Base-by-base conservation (phyloP, 2,888 invertebrate species). In the Drosophila leonis region DNA sequence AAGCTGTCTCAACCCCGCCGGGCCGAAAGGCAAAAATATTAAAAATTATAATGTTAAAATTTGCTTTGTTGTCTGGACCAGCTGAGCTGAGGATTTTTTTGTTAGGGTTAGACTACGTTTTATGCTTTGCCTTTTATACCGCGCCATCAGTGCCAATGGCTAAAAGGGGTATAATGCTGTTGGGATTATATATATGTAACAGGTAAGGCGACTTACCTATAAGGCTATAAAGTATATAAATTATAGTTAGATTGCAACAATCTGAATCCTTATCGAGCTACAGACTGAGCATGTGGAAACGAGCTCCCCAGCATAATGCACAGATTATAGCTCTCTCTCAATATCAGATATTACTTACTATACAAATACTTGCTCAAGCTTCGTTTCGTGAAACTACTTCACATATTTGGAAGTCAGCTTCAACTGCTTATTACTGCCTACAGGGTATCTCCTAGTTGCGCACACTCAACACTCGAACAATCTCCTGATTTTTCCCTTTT, bases 1-100 rank as follows among this genome's bases (percentile, higher is more conserved):
- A 52, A 48, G 65, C 61, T 52, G 52, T 59, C 49, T 29, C 51
- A 48, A 42, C 8, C 60, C 72, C 75, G 63, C 70, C 63, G 70
- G 65, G 75, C 83, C 83, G 57, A 65, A 69, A 78, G 82, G 82
- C 82, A 84, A 84, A 85, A 85, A 85, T 85, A 86, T 85, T 86
- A 85, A 85, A 85, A 85, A 86, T 85, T 85, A 85, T 85, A 86
- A 85, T 85, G 84, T 86, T 85, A 86, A 82, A 86, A 84, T 81
- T 83, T 83, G 82, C 82, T 84, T 78, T 83, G 79, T 83, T 80
- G 80, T 78, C 55, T 65, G 65, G 61, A 65, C 55, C 66, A 69
- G 64, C 72, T 78, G 75, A 75, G 75, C 75, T 66, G 29, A 63
- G 75, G 79, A 76, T 79, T 65, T 75, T 75, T 72, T 73, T 72